A percentile compares a stretch with the other conserved stretches of the same genome.
Evolutionary conservation across 23 tunicate species (phyloP).

Genomic region (Oikopleura dioica): DNA sequence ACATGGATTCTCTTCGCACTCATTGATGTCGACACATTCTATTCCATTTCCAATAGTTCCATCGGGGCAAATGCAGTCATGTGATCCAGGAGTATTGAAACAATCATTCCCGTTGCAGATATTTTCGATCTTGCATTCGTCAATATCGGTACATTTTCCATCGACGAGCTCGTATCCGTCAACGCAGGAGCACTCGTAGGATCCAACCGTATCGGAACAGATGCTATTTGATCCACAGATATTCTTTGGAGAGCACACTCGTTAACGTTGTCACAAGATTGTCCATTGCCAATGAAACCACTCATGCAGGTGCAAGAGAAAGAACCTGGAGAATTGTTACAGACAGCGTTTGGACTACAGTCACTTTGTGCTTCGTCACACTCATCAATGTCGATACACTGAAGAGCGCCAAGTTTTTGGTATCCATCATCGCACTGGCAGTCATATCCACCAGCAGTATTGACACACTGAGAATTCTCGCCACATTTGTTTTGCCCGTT

Average conservation of each 20-base stretch:
- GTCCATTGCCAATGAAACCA: constrained; percentile 26
- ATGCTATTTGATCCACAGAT: neutral
- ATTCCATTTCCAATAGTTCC: neutral
- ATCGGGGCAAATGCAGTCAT: neutral
- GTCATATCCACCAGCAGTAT: constrained; percentile 15
- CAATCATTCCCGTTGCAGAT: neutral
- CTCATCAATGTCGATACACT: neutral
- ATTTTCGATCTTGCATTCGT: neutral
- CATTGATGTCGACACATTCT: neutral
- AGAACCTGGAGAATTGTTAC: neutral
- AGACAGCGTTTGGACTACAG: neutral
- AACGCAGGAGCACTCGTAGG: neutral
- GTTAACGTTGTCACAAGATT: neutral
- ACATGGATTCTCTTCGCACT: constrained; percentile 4
- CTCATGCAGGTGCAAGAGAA: constrained; percentile 19
- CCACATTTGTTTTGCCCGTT: neutral
- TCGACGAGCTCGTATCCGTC: neutral
- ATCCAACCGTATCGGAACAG: neutral
- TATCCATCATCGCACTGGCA: no score
- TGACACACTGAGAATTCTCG: constrained; percentile 12
- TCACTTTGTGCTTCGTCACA: neutral
- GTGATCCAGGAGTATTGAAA: neutral
- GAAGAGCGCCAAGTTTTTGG: no score
- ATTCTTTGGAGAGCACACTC: neutral
- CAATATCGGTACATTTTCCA: neutral